A percentile compares a stretch with the other conserved stretches of the same genome.
Evolutionary conservation across 2,888 invertebrate genomes (phyloP).

Genomic region (Drosophila fungiperda): DNA sequence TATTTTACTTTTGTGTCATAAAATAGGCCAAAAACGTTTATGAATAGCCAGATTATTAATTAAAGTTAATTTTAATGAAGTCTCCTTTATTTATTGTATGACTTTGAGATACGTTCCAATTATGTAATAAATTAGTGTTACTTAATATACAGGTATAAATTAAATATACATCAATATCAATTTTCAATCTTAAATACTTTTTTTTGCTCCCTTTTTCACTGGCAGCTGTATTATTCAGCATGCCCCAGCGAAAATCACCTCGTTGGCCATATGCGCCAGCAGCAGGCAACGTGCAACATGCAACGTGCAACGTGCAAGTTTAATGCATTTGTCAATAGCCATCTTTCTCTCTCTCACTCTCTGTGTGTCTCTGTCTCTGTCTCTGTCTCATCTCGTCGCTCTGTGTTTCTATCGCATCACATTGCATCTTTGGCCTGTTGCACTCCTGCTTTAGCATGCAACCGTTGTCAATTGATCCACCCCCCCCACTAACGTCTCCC

Average conservation of each 20-base stretch:
- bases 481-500: not conserved
- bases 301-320: conserved; percentile 63
- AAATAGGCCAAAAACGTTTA: not conserved
- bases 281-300: conserved; percentile 46
- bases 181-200: not conserved
- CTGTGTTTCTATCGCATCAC: conserved; percentile 8
- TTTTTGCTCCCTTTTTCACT: not conserved
- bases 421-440: conserved; percentile 63
- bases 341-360: conserved; percentile 13
- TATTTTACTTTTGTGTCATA: not conserved
- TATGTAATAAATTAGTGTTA: not conserved
- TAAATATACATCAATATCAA: not conserved
- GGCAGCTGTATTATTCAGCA: not conserved
- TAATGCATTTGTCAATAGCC: conserved; percentile 57
- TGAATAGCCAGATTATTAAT: not conserved
- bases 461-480: conserved; percentile 40
- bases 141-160: not conserved
- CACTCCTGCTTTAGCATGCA: conserved; percentile 60
- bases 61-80: not conserved
- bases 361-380: not conserved
- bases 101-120: too few species aligned
- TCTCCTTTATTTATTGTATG: too few species aligned
- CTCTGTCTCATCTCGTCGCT: not conserved
- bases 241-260: not conserved
- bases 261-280: conserved; percentile 27